Evolutionary conservation across 2,797 vertebrate species (phyloP).

Genomic region (Peromyscus melanophrys): DNA sequence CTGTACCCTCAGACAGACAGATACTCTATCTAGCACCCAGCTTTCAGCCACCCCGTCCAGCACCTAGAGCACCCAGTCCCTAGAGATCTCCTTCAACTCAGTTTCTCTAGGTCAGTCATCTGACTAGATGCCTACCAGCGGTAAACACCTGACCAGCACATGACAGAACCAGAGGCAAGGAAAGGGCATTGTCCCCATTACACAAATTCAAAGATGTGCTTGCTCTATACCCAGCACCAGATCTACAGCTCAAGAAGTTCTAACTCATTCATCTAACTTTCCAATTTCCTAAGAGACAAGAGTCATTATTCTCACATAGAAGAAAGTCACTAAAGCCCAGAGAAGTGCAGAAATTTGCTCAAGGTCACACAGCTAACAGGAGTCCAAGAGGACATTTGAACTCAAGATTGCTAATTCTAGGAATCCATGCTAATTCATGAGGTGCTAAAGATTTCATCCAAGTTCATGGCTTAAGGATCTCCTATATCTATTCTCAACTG

Average conservation of each 20-base stretch:
- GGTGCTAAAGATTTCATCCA: background rate
- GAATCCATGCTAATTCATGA: too few relatives aligned
- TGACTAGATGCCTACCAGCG: background rate
- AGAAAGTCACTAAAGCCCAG: background rate
- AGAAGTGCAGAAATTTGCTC: background rate
- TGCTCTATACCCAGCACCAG: background rate
- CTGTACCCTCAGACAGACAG: background rate
- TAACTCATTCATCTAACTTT: background rate
- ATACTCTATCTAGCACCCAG: background rate
- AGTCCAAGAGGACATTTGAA: background rate
- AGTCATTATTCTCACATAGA: background rate
- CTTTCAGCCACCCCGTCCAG: background rate
- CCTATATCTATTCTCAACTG: background rate
- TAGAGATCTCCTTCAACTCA: background rate
- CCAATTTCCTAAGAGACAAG: background rate
- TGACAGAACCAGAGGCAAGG: background rate
- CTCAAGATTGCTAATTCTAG: background rate
- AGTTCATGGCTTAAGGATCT: fast-evolving
- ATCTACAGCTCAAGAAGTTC: background rate
- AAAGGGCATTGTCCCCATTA: background rate
- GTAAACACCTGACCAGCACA: background rate
- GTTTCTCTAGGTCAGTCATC: background rate
- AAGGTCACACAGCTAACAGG: background rate
- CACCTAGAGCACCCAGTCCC: background rate
- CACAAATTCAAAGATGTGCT: background rate